A percentile compares a stretch with the other conserved stretches of the same genome.
Evolutionary conservation across 2,113 vertebrate species (phyloP).

Genomic region (Phalacrocorax carbo): DNA sequence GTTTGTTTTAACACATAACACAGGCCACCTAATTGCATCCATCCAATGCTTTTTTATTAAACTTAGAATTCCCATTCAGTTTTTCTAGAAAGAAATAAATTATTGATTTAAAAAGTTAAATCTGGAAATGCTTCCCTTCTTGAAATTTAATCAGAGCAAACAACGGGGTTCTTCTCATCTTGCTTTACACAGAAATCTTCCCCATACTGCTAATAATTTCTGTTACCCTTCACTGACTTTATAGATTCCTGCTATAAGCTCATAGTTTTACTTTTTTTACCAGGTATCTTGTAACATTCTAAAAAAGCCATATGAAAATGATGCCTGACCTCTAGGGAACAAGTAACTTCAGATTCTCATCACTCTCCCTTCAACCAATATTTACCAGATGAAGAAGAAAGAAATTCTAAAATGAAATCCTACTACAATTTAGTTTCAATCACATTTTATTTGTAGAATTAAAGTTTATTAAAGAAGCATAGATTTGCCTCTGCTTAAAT

Average conservation of each 20-base stretch:
- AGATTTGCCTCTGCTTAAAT: conserved; percentile 47
- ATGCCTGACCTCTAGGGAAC: neutral
- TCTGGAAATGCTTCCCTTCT: neutral
- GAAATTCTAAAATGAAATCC: neutral
- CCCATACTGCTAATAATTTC: neutral
- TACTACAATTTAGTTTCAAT: conserved; percentile 29
- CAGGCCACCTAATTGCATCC: neutral
- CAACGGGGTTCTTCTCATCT: neutral
- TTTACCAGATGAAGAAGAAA: conserved; percentile 35
- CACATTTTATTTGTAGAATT: conserved; percentile 31
- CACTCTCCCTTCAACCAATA: neutral
- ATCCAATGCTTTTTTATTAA: neutral
- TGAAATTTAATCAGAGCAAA: neutral
- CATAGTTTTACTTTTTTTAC: neutral
- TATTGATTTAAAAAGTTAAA: neutral
- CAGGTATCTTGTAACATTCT: neutral
- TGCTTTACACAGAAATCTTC: neutral
- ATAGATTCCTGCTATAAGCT: neutral
- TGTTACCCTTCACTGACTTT: neutral
- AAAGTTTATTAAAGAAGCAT: conserved; percentile 45
- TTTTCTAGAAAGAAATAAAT: neutral
- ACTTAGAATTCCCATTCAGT: neutral
- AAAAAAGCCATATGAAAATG: conserved; percentile 14
- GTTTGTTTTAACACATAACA: neutral
- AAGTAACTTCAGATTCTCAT: conserved; percentile 41